These are phyloP conservation scores for Neomicropteryx cornuta DNA, from an alignment of 1,140 invertebrate genomes.

Conservation along the genomic window DNA sequence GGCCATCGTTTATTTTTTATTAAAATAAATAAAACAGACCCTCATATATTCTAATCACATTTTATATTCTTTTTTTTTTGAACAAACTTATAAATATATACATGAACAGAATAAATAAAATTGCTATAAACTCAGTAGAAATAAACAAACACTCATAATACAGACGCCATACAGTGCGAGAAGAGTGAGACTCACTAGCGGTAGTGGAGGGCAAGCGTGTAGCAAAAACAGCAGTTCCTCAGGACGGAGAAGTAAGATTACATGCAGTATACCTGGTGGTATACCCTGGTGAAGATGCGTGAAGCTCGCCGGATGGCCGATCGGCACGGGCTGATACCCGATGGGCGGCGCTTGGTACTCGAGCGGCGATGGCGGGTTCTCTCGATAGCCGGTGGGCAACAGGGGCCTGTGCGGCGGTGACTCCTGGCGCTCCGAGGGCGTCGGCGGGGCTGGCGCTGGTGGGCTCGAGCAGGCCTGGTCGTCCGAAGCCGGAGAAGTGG, in stretches of 20 bases:
- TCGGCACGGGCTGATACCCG: slow-evolving; percentile 26
- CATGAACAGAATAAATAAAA: too few species aligned
- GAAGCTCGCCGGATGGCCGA: slow-evolving; percentile 12
- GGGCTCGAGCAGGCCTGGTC: slow-evolving; percentile 14
- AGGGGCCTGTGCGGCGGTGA: slow-evolving; percentile 11
- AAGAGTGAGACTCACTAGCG: slow-evolving; percentile 14
- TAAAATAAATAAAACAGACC: too few species aligned
- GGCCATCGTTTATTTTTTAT: too few species aligned
- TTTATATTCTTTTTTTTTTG: too few species aligned
- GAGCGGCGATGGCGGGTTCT: slow-evolving; percentile 23
- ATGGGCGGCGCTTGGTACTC: slow-evolving; percentile 21
- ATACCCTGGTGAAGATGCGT: slow-evolving; percentile 22
- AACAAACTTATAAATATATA: too few species aligned
- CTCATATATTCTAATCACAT: too few species aligned
- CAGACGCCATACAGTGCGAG: too few species aligned
- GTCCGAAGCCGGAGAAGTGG: slow-evolving; percentile 8
- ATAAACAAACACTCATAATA: too few species aligned
- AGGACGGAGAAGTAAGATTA: neutral
- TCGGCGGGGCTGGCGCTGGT: slow-evolving; percentile 6
- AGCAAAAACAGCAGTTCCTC: neutral
- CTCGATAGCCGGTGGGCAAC: slow-evolving; percentile 11
- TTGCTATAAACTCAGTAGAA: too few species aligned
- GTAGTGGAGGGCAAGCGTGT: slow-evolving; percentile 12
- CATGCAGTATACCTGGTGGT: neutral
- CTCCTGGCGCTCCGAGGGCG: slow-evolving; percentile 14